Evolutionary conservation across 2,797 vertebrate species (phyloP).

Genomic region (Dromococcyx pavoninus): DNA sequence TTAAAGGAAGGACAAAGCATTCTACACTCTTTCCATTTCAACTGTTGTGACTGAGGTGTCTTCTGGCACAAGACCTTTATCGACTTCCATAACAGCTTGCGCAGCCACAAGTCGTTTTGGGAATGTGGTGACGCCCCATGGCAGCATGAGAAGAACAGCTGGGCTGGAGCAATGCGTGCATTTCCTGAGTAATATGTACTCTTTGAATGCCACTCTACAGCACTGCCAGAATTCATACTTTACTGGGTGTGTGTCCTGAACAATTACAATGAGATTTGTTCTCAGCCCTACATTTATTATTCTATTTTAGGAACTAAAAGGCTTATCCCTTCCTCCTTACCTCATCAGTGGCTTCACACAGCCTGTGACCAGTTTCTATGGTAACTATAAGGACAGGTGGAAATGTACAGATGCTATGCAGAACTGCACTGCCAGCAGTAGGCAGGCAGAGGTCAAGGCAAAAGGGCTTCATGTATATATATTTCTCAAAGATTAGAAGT

Average conservation of each 20-base stretch:
- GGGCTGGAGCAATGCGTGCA: neutral
- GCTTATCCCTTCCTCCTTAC: neutral
- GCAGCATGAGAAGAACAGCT: neutral
- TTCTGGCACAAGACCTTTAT: neutral
- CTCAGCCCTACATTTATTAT: neutral
- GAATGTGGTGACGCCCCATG: neutral
- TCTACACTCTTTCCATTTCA: neutral
- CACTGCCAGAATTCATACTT: neutral
- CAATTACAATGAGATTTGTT: neutral
- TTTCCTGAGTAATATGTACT: neutral
- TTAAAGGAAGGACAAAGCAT: neutral
- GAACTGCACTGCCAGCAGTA: neutral
- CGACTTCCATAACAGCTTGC: neutral
- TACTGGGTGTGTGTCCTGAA: neutral
- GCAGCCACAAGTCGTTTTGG: neutral
- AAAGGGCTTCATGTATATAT: neutral
- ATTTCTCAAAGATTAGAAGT: neutral
- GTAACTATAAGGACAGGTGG: constrained; percentile 29
- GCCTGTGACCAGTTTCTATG: constrained; percentile 2
- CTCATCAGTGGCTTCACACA: neutral
- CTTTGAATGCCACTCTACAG: neutral
- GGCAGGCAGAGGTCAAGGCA: neutral
- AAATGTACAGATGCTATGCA: neutral
- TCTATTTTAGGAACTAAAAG: constrained; percentile 14
- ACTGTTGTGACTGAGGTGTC: neutral